phyloP scores from a whole-genome alignment of 2,797 vertebrate genomes.

The Champsocephalus esox region DNA sequence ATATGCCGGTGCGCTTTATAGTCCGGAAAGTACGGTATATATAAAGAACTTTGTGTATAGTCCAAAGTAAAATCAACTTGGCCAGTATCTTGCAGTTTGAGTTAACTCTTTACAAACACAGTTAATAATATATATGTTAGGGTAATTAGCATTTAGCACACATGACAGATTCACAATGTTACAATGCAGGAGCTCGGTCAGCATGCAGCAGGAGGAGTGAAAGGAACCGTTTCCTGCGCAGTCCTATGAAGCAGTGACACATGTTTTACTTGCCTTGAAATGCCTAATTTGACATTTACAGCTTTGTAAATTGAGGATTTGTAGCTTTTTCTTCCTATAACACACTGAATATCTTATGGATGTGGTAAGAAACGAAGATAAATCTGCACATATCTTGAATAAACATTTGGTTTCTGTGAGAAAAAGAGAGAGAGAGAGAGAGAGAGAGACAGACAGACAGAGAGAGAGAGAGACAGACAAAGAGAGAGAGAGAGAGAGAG shows the following conservation, averaged over 20 bases:
- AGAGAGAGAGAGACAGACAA: no score
- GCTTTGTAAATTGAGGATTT: not conserved
- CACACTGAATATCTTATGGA: not conserved
- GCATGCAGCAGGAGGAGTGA: not conserved
- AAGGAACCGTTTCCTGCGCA: slow-evolving; percentile 19
- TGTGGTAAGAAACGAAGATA: no score
- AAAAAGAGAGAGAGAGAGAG: no score
- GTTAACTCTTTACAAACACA: slow-evolving; percentile 24
- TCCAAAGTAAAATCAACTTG: no score
- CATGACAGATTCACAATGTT: no score
- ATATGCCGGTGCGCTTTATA: no score
- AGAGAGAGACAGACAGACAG: no score
- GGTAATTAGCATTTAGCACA: not conserved
- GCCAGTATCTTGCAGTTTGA: not conserved
- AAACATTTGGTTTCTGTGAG: no score
- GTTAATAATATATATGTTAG: not conserved
- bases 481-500: no score
- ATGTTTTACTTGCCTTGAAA: not conserved
- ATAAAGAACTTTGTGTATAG: no score
- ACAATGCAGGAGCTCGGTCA: not conserved
- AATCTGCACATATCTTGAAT: no score
- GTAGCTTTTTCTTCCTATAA: not conserved
- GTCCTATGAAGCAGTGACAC: slow-evolving; percentile 23
- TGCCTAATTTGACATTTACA: not conserved
- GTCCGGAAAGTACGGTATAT: no score